These are phyloP conservation scores for Xanthorhoe designata DNA, from an alignment of 2,888 invertebrate species.

Conservation along the genomic window DNA sequence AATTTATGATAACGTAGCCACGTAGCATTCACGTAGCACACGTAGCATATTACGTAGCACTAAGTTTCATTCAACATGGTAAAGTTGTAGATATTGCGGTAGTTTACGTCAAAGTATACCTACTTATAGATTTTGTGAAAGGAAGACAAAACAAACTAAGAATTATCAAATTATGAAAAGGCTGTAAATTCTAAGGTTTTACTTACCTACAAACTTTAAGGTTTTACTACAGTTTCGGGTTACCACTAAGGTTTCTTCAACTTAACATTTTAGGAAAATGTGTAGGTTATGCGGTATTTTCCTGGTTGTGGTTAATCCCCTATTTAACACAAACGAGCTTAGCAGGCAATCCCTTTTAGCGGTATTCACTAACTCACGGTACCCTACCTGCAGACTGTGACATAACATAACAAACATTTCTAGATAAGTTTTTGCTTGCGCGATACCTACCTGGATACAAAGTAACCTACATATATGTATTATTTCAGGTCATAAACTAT, in stretches of 20 bases:
- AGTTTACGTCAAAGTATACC: background rate
- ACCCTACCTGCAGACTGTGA: background rate
- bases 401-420: background rate
- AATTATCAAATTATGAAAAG: slow-evolving; percentile 1
- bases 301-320: slow-evolving; percentile 18
- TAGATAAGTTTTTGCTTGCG: too few relatives aligned
- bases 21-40: slow-evolving; percentile 17
- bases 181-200: slow-evolving; percentile 16
- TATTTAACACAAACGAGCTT: slow-evolving; percentile 14
- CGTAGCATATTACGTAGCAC: slow-evolving; percentile 16
- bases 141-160: background rate
- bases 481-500: too few relatives aligned
- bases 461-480: too few relatives aligned
- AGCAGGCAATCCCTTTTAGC: slow-evolving; percentile 6
- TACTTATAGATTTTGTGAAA: background rate
- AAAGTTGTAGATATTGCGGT: background rate
- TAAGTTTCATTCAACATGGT: background rate
- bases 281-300: slow-evolving; percentile 13
- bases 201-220: too few relatives aligned
- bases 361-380: background rate
- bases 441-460: too few relatives aligned
- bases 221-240: too few relatives aligned
- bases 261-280: slow-evolving; percentile 5
- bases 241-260: slow-evolving; percentile 1
- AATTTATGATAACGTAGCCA: slow-evolving; percentile 6